A percentile compares a stretch with the other conserved stretches of the same genome.
These are phyloP conservation scores for Rousettus leschenaultii DNA, from an alignment of 2,113 vertebrate genomes.

Conservation along the genomic window DNA sequence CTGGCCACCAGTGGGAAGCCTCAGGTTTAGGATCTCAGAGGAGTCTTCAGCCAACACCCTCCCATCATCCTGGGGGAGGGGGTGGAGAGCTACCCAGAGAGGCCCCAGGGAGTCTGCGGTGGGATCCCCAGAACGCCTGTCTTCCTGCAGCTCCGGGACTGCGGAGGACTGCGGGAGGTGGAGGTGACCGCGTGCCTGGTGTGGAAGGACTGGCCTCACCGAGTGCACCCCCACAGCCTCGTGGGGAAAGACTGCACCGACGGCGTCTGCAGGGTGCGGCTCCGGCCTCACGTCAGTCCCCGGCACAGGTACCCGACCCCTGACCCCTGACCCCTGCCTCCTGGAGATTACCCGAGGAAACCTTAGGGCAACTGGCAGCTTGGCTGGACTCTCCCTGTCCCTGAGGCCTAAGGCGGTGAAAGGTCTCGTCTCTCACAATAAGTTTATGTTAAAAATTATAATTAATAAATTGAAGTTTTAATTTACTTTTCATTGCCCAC, in stretches of 20 bases:
- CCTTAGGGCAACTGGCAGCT: not conserved
- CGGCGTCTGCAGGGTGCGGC: conserved; percentile 86
- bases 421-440: too few relatives aligned
- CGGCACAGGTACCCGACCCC: conserved; percentile 86
- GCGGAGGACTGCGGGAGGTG: conserved; percentile 83
- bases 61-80: not conserved
- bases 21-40: not conserved
- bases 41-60: not conserved
- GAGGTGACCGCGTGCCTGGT: conserved; percentile 90
- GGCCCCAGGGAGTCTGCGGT: not conserved
- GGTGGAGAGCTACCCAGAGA: too few relatives aligned
- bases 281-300: conserved; percentile 86
- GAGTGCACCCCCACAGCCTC: conserved; percentile 94
- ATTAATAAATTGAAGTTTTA: too few relatives aligned
- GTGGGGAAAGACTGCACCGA: conserved; percentile 94
- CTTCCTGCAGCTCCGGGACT: conserved; percentile 78
- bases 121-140: not conserved
- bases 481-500: not conserved
- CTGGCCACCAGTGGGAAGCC: not conserved
- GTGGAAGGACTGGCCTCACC: conserved; percentile 92
- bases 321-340: not conserved
- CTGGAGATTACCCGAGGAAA: not conserved
- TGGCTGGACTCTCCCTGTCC: not conserved
- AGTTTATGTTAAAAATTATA: too few relatives aligned
- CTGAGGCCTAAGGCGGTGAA: not conserved